Evolutionary conservation across 2,888 invertebrate species (phyloP).

Genomic region (Leucozona laternaria): DNA sequence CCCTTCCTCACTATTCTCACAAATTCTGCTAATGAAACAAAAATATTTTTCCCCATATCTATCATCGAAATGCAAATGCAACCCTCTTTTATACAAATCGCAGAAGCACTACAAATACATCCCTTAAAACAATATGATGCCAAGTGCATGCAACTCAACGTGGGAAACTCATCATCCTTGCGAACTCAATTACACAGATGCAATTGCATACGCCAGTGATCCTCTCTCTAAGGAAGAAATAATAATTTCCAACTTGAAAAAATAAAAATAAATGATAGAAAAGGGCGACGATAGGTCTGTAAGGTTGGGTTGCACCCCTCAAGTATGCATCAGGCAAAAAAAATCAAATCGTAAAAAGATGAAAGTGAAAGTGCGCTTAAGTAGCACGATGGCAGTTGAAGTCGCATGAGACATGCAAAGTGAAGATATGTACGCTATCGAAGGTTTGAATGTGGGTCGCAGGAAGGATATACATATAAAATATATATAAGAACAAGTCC

Average conservation of each 20-base stretch:
- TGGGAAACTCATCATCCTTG: slow-evolving; percentile 43
- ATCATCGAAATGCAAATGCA: slow-evolving; percentile 35
- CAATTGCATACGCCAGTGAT: slow-evolving; percentile 50
- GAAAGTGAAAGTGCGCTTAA: slow-evolving; percentile 62
- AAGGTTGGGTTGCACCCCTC: slow-evolving; percentile 46
- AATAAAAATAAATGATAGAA: not conserved
- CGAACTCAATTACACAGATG: slow-evolving; percentile 65
- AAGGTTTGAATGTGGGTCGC: slow-evolving; percentile 70
- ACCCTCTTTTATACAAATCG: slow-evolving; percentile 10
- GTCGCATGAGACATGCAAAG: slow-evolving; percentile 7
- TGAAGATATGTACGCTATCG: slow-evolving; percentile 19
- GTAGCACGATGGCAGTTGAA: slow-evolving; percentile 46
- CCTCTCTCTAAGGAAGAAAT: slow-evolving; percentile 47
- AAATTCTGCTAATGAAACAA: slow-evolving; percentile 54
- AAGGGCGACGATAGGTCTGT: not conserved
- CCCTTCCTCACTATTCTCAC: slow-evolving; percentile 2
- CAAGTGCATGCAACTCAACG: slow-evolving; percentile 37
- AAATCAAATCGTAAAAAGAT: slow-evolving; percentile 61
- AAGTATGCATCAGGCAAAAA: slow-evolving; percentile 40
- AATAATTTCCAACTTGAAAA: slow-evolving; percentile 40
- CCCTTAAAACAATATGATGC: slow-evolving; percentile 4
- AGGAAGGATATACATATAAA: not conserved
- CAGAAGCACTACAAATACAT: not conserved
- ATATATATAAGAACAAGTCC: not conserved
- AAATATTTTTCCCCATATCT: slow-evolving; percentile 40